Evolutionary conservation across 1,140 invertebrate species (phyloP).

Genomic region (Dinothrombium tinctorium): DNA sequence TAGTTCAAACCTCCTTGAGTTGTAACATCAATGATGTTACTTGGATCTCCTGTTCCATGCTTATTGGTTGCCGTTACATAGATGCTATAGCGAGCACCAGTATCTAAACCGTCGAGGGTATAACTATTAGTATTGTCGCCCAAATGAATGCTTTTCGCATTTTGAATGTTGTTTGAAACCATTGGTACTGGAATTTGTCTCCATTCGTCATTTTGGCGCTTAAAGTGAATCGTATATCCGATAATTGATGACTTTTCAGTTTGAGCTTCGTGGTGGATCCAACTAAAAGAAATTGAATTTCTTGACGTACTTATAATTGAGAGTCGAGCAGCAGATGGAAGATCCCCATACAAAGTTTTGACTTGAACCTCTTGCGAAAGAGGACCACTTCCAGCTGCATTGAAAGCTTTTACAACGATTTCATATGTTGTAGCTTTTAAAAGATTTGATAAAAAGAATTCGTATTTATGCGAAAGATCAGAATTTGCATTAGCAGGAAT

Average conservation of each 20-base stretch:
- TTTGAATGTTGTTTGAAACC: background rate
- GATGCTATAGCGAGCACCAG: constrained; percentile 11
- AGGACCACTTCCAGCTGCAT: constrained; percentile 16
- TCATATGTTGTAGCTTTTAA: constrained; percentile 16
- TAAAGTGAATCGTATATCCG: constrained; percentile 12
- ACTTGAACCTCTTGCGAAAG: constrained; percentile 14
- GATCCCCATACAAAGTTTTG: constrained; percentile 16
- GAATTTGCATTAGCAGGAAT: background rate
- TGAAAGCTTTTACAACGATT: constrained; percentile 16
- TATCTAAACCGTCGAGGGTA: background rate
- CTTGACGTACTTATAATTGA: background rate
- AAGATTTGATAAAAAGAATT: constrained; percentile 15
- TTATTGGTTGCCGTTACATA: constrained; percentile 15
- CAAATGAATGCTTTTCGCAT: background rate
- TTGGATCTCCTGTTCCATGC: constrained; percentile 13
- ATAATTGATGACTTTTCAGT: background rate
- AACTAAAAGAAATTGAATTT: background rate
- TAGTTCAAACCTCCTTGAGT: constrained; percentile 2
- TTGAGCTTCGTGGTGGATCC: background rate
- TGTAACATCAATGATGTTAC: constrained; percentile 10
- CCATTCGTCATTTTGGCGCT: constrained; percentile 11
- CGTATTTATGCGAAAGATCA: constrained; percentile 5
- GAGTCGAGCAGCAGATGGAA: constrained; percentile 12
- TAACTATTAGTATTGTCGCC: background rate
- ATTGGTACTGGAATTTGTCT: constrained; percentile 10